phyloP scores from a whole-genome alignment of 2,797 vertebrate species.

The Pangasius mekongensis region DNA sequence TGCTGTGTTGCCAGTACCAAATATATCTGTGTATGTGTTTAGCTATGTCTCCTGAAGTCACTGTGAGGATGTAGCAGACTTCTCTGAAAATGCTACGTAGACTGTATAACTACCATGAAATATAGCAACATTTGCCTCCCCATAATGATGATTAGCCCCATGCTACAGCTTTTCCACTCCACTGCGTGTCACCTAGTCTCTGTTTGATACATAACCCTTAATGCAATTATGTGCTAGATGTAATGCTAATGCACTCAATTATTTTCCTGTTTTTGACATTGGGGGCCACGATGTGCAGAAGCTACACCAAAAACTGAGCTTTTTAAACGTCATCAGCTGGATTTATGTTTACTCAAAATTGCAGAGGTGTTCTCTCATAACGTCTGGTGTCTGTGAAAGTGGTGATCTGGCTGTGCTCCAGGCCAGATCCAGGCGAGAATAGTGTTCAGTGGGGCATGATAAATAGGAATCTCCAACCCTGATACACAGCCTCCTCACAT shows the following conservation, averaged over 20 bases:
- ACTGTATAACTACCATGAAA: conserved; percentile 16
- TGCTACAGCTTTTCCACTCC: conserved; percentile 32
- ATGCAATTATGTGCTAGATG: conserved; percentile 49
- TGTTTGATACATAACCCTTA: conserved; percentile 48
- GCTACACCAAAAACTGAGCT: conserved; percentile 69
- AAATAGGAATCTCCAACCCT: conserved; percentile 68
- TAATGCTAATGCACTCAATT: conserved; percentile 65
- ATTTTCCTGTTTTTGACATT: conserved; percentile 66
- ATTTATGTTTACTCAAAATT: conserved; percentile 75
- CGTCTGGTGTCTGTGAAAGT: conserved; percentile 66
- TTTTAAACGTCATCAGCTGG: conserved; percentile 76
- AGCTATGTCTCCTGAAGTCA: conserved; percentile 24
- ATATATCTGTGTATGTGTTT: conserved; percentile 3
- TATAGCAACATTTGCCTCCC: conserved; percentile 32
- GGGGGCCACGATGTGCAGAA: conserved; percentile 69
- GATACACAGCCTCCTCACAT: conserved; percentile 60
- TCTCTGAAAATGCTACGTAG: neutral
- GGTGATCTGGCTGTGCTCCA: conserved; percentile 76
- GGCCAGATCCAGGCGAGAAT: conserved; percentile 65
- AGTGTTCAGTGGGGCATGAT: conserved; percentile 65
- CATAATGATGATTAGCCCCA: conserved; percentile 32
- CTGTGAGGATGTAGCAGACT: neutral
- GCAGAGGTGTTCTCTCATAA: conserved; percentile 76
- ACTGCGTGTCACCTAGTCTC: conserved; percentile 27
- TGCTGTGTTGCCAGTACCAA: conserved; percentile 36